These are phyloP conservation scores for Acleris sparsana DNA, from an alignment of 2,888 invertebrate species.

Conservation along the genomic window DNA sequence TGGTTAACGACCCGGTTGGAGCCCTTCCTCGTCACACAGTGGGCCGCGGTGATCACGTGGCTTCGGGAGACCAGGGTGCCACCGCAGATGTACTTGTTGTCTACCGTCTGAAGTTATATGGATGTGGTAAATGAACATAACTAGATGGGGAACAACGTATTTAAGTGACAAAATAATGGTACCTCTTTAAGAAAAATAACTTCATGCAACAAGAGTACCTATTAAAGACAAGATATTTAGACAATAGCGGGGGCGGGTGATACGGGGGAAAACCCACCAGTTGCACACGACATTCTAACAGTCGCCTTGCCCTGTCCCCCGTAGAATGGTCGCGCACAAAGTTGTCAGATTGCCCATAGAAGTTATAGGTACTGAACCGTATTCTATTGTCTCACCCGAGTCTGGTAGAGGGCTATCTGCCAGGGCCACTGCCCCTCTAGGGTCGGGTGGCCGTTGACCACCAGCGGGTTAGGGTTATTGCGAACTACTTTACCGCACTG, in stretches of 20 bases:
- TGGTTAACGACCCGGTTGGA: conserved; percentile 67
- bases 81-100: conserved; percentile 85
- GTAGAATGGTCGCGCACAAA: no score
- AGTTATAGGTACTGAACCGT: no score
- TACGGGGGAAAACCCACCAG: no score
- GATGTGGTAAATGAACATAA: not conserved
- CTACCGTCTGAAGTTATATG: conserved; percentile 64
- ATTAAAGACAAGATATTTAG: no score
- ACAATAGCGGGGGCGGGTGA: no score
- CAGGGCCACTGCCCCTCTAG: conserved; percentile 87
- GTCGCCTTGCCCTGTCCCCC: no score
- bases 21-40: conserved; percentile 83
- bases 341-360: no score
- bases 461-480: conserved; percentile 81
- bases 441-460: conserved; percentile 84
- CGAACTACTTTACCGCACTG: conserved; percentile 78
- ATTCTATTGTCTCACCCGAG: conserved; percentile 60
- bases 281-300: no score
- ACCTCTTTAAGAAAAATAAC: no score
- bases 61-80: conserved; percentile 83
- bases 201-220: no score
- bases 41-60: conserved; percentile 85
- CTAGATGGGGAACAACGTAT: not conserved
- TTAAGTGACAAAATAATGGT: not conserved
- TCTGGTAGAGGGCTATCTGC: conserved; percentile 86